Conservation (phyloP, 2,113 vertebrate genomes). For the Ranitomeya variabilis region DNA sequence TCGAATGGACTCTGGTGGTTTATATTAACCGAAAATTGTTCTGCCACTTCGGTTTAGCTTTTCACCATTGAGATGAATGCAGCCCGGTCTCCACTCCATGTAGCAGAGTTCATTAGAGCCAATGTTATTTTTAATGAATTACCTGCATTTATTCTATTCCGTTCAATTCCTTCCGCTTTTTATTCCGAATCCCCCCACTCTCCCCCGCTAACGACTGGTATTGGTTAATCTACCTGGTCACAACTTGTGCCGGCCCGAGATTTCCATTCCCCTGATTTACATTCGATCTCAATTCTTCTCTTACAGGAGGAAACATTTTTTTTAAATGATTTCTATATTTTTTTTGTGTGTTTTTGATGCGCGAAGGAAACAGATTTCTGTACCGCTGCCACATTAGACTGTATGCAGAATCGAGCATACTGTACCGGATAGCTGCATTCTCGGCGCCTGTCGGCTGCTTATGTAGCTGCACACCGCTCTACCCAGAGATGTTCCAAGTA, state of each 20-base stretch:
- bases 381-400: constrained; percentile 22
- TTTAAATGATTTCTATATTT: constrained; percentile 1
- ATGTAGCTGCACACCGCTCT: not conserved
- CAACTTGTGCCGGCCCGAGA: constrained; percentile 4
- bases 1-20: constrained; percentile 55
- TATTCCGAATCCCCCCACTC: not conserved
- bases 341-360: not conserved
- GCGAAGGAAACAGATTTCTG: constrained; percentile 27
- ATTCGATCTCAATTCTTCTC: constrained; percentile 44
- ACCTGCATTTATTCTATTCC: constrained; percentile 46
- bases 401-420: constrained; percentile 31
- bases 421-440: not conserved
- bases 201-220: constrained; percentile 19
- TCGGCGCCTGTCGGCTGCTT: not conserved
- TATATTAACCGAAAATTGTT: constrained; percentile 52
- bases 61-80: constrained; percentile 25
- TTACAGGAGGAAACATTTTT: constrained; percentile 16
- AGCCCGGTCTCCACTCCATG: constrained; percentile 35
- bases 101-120: constrained; percentile 49
- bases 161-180: constrained; percentile 45
- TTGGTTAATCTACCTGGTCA: constrained; percentile 52
- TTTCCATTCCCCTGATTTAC: constrained; percentile 26
- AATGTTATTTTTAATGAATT: constrained; percentile 57
- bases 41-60: constrained; percentile 54
- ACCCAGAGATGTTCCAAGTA: not conserved